A percentile compares a stretch with the other conserved stretches of the same genome.
These are phyloP conservation scores for Mechanitis mazaeus DNA, from an alignment of 2,888 invertebrate species.

Conservation along the genomic window DNA sequence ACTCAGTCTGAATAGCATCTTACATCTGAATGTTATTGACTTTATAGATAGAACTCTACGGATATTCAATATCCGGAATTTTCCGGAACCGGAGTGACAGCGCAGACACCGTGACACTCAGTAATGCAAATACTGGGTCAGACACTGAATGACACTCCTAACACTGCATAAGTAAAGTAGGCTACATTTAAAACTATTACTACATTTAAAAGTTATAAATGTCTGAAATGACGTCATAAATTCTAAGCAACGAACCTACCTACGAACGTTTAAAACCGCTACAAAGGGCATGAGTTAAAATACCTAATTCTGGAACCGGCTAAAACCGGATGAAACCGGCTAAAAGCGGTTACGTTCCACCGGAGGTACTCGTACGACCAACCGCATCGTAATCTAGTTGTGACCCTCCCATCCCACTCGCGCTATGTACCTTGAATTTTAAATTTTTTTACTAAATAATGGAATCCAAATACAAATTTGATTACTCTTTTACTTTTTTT, in stretches of 20 bases:
- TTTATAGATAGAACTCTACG: not conserved
- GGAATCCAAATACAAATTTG: no score
- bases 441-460: not conserved
- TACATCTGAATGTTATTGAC: slow-evolving; percentile 5
- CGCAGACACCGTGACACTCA: slow-evolving; percentile 1
- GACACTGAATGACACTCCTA: not conserved
- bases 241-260: not conserved
- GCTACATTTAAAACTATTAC: slow-evolving; percentile 1
- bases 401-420: not conserved
- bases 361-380: not conserved
- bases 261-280: not conserved
- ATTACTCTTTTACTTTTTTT: no score
- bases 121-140: slow-evolving; percentile 2
- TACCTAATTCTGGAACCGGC: slow-evolving; percentile 1
- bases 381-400: slow-evolving; percentile 4
- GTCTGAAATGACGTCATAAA: no score
- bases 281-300: not conserved
- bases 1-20: not conserved
- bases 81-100: slow-evolving; percentile 2
- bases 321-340: not conserved
- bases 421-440: not conserved
- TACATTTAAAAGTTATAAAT: not conserved
- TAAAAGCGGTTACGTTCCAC: slow-evolving; percentile 1
- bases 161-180: no score
- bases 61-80: slow-evolving; percentile 6